Percentiles rank a stretch among this genome's conserved stretches.
These are phyloP conservation scores for Bubo scandiacus DNA, from an alignment of 2,113 vertebrate species.

Conservation along the genomic window DNA sequence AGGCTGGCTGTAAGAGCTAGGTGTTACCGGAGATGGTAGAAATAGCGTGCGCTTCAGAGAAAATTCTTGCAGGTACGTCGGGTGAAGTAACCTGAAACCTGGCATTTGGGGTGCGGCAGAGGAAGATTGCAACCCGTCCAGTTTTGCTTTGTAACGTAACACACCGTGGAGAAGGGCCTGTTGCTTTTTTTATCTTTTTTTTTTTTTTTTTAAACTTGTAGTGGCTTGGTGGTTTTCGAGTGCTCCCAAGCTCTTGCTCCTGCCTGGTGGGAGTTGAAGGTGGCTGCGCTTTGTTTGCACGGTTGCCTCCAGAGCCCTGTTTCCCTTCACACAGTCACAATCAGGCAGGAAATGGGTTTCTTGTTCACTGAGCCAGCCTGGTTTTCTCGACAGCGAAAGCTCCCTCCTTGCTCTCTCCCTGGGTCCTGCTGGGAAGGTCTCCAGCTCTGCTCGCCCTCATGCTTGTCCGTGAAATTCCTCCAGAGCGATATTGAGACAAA, in stretches of 20 bases:
- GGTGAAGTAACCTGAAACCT: neutral
- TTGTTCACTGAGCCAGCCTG: neutral
- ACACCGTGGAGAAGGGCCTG: neutral
- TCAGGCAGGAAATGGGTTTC: slow-evolving; percentile 33
- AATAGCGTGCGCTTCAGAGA: neutral
- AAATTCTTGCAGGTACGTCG: neutral
- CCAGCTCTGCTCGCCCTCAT: neutral
- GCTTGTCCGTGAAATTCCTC: neutral
- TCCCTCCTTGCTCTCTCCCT: neutral
- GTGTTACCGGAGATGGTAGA: neutral
- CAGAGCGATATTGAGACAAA: neutral
- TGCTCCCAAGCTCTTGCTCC: neutral
- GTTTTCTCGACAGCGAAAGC: neutral
- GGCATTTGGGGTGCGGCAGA: neutral
- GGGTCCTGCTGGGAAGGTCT: neutral
- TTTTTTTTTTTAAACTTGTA: no score
- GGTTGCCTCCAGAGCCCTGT: neutral
- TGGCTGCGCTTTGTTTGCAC: neutral
- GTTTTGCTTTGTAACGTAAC: neutral
- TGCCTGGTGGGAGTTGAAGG: neutral
- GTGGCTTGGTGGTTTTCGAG: neutral
- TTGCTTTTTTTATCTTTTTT: neutral
- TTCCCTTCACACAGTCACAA: neutral
- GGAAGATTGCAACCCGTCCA: slow-evolving; percentile 31
- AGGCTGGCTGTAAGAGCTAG: neutral